Evolutionary conservation across 1,140 invertebrate genomes (phyloP).

Genomic region (Drosophila seguyi): DNA sequence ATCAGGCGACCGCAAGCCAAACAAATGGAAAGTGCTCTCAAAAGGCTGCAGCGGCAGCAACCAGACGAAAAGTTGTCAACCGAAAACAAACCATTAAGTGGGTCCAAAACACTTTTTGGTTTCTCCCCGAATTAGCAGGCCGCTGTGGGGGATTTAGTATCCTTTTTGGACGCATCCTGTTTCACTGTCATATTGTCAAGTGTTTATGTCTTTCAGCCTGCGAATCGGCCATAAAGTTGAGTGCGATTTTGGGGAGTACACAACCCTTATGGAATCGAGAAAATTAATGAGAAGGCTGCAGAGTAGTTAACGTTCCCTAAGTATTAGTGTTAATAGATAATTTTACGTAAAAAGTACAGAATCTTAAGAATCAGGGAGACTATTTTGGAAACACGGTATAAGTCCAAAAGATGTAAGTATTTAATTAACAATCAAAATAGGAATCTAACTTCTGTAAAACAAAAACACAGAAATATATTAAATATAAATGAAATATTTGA

Average conservation of each 20-base stretch:
- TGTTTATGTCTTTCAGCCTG: slow-evolving; percentile 56
- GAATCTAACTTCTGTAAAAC: background rate
- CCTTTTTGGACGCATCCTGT: slow-evolving; percentile 27
- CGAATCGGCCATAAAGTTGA: slow-evolving; percentile 42
- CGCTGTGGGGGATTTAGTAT: slow-evolving; percentile 22
- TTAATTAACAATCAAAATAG: background rate
- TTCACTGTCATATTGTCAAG: slow-evolving; percentile 72
- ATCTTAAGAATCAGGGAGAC: background rate
- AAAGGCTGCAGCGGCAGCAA: slow-evolving; percentile 21
- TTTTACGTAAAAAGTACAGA: background rate
- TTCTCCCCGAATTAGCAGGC: slow-evolving; percentile 63
- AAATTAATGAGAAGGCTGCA: slow-evolving; percentile 13
- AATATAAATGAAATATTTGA: background rate
- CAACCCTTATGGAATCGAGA: background rate
- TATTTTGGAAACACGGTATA: background rate
- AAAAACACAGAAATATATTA: background rate
- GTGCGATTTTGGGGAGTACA: slow-evolving; percentile 9
- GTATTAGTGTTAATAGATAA: slow-evolving; percentile 2
- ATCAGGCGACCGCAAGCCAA: slow-evolving; percentile 58
- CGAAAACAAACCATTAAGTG: slow-evolving; percentile 83
- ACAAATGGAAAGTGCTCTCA: slow-evolving; percentile 67
- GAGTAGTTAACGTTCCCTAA: background rate
- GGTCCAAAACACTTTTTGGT: slow-evolving; percentile 68
- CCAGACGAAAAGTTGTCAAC: slow-evolving; percentile 76
- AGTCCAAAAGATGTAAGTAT: background rate